Conservation (phyloP, 23 tunicate genomes). For the Diplosoma virens region DNA sequence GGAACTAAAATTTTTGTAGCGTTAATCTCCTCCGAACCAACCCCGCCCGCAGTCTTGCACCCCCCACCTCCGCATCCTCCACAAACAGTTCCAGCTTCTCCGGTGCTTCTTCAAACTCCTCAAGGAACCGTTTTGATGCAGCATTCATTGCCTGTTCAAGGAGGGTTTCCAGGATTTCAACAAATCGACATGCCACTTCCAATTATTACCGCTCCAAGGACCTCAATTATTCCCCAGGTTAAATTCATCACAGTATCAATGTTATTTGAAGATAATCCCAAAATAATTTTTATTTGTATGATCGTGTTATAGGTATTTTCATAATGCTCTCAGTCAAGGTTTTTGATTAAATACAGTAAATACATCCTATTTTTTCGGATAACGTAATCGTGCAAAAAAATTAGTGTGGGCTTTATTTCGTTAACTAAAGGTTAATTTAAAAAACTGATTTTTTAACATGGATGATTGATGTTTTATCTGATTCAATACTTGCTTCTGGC, state of each 20-base stretch:
- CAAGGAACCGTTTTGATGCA: constrained; percentile 61
- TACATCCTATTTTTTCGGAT: too few species aligned
- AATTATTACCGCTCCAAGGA: constrained; percentile 27
- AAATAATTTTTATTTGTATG: too few species aligned
- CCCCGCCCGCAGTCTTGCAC: constrained; percentile 24
- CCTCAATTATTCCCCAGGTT: constrained; percentile 55
- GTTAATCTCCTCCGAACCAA: constrained; percentile 48
- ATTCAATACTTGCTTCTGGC: too few species aligned
- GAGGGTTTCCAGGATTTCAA: constrained; percentile 23
- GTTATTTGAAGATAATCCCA: too few species aligned
- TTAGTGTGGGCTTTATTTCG: too few species aligned
- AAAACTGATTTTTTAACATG: too few species aligned
- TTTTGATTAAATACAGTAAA: too few species aligned
- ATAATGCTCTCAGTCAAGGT: too few species aligned
- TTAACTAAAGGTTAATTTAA: too few species aligned
- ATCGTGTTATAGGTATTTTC: too few species aligned
- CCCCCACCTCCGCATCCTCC: constrained; percentile 26
- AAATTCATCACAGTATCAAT: background rate
- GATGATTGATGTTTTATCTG: too few species aligned
- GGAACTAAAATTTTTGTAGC: constrained; percentile 13
- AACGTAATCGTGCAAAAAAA: too few species aligned
- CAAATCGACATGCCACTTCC: constrained; percentile 56
- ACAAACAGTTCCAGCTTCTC: constrained; percentile 23
- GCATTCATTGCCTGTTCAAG: constrained; percentile 25
- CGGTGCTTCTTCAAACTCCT: constrained; percentile 45